Base-by-base conservation (phyloP, 30 jellyfish, hydroid and myxozoan species). In the Aurelia sp. region DNA sequence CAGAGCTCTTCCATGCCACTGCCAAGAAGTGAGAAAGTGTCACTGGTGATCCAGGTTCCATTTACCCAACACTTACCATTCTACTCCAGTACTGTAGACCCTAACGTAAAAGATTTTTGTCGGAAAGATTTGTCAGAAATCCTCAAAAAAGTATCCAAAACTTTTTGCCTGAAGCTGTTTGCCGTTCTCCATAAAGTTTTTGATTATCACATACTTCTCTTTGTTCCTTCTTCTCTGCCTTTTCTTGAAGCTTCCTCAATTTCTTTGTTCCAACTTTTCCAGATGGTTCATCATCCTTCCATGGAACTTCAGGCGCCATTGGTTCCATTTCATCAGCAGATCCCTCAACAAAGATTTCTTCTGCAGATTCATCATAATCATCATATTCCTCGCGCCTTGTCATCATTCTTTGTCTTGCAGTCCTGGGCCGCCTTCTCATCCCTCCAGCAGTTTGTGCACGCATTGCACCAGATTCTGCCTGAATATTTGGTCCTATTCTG, bases 191-290 rank as follows among this genome's bases (percentile, higher is more conserved):
- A 27, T 27, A 27, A 27, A 27, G 33, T 2, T 40, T 0, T 40
- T 7, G 0, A 44, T 44, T 8, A 33, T 9, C 20, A 21, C 68
- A n/a, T 41, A 94, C 99, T 89, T 94, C 96, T 71, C 97, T 59
- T 61, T 71, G 77, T 33, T 94, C 99, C 65, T 86, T 90, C 41
- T 88, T 94, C 90, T 88, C 89, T n/a, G 99, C 99, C 62, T 94
- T 94, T 80, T 76, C 93, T 79, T 89, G 96, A 61, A 94, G 35
- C 70, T 85, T 94, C 63, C 69, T 79, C 87, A 71, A 73, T 62
- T 94, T 94, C 68, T 94, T 94, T 11, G 97, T 91, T 13, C 99
- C 99, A 15, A 94, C 57, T 75, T 94, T 94, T 53, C 90, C 97
- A 30, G 77, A 48, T 23, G 96, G 84, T 62, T 78, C 96, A 40